Conservation (phyloP, 2,888 invertebrate genomes). For the Apodemia hepburni region DNA sequence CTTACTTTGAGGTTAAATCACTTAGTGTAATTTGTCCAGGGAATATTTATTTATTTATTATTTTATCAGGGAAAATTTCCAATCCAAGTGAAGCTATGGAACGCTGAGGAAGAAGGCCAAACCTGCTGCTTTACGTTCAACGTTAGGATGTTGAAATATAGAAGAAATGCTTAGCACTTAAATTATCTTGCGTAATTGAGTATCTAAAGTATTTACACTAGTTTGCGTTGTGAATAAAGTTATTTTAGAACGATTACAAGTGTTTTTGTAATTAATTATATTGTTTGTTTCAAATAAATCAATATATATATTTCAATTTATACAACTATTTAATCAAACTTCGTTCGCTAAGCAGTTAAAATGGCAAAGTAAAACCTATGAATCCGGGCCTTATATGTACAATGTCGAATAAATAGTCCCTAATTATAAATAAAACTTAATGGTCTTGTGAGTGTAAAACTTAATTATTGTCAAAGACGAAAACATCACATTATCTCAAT, state of each 20-base stretch:
- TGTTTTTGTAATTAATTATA: neutral
- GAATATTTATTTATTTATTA: too few species aligned
- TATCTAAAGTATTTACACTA: too few species aligned
- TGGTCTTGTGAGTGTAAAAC: neutral
- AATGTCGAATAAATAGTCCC: too few species aligned
- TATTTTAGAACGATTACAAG: neutral
- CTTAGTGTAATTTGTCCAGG: too few species aligned
- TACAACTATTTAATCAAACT: too few species aligned
- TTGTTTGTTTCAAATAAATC: too few species aligned
- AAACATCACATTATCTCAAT: neutral
- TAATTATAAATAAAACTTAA: too few species aligned
- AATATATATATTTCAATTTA: too few species aligned
- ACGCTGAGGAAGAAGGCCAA: neutral
- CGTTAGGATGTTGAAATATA: neutral
- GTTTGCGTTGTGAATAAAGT: neutral
- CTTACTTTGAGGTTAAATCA: too few species aligned
- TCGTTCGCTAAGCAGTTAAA: too few species aligned
- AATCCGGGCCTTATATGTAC: too few species aligned
- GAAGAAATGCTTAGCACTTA: neutral
- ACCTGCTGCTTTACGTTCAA: neutral
- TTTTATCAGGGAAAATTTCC: conserved; percentile 5
- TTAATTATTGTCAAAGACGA: neutral
- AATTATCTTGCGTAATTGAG: neutral
- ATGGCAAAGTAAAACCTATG: too few species aligned
- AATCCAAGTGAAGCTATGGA: neutral